phyloP scores from a whole-genome alignment of 2,888 invertebrate genomes.

The Molanna angustata region DNA sequence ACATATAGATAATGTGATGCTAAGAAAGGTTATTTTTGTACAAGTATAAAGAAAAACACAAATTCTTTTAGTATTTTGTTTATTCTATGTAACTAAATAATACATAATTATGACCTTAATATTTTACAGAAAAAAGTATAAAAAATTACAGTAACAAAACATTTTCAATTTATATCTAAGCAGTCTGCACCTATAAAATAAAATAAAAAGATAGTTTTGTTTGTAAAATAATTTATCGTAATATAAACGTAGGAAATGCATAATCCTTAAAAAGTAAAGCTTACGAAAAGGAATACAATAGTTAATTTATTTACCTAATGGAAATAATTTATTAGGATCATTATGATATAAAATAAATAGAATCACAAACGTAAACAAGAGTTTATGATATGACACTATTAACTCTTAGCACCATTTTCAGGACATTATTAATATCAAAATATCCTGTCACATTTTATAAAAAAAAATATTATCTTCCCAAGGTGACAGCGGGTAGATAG shows the following conservation, averaged over 20 bases:
- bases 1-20: too few species aligned
- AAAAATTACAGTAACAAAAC: not conserved
- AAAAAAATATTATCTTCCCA: slow-evolving; percentile 17
- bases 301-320: too few species aligned
- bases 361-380: not conserved
- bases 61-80: too few species aligned
- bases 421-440: slow-evolving; percentile 25
- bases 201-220: slow-evolving; percentile 12
- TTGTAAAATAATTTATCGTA: slow-evolving; percentile 9
- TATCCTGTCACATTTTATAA: slow-evolving; percentile 22
- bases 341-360: not conserved
- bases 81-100: too few species aligned
- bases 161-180: not conserved
- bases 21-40: too few species aligned
- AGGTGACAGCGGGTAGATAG: slow-evolving; percentile 15
- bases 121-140: slow-evolving; percentile 2
- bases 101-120: too few species aligned
- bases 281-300: too few species aligned
- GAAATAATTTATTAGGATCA: too few species aligned
- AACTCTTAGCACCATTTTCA: slow-evolving; percentile 33
- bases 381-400: slow-evolving; percentile 33
- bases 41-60: too few species aligned
- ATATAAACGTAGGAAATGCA: slow-evolving; percentile 6
- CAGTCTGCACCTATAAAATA: slow-evolving; percentile 20
- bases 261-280: too few species aligned